Percentiles rank a stretch among this genome's conserved stretches.
Conservation (phyloP, 2,888 invertebrate species). For the Panorpa germanica region DNA sequence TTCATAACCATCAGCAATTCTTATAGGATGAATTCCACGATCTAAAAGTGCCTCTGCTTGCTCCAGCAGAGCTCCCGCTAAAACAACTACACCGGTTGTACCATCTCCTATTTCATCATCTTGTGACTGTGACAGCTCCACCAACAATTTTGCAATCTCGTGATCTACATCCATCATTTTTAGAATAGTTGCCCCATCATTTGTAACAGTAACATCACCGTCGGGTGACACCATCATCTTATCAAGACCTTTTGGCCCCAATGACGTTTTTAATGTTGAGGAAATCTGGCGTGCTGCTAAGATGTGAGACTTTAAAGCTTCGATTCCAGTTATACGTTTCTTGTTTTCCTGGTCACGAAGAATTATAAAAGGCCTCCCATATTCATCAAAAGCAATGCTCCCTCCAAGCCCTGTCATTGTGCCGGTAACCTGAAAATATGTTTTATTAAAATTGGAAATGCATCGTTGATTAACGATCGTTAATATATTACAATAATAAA, state of each 20-base stretch:
- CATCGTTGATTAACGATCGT: no score
- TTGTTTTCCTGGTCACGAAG: conserved; percentile 90
- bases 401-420: conserved; percentile 54
- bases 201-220: conserved; percentile 94
- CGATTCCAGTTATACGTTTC: conserved; percentile 83
- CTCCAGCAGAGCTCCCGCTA: conserved; percentile 74
- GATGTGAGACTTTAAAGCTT: conserved; percentile 93
- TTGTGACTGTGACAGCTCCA: conserved; percentile 94
- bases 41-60: conserved; percentile 86
- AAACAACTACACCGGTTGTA: conserved; percentile 90
- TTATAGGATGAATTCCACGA: conserved; percentile 95
- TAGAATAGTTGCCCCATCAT: conserved; percentile 98
- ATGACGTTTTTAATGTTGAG: conserved; percentile 71
- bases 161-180: conserved; percentile 99
- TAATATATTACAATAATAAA: no score
- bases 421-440: no score
- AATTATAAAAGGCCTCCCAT: conserved; percentile 94
- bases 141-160: conserved; percentile 94
- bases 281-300: conserved; percentile 90
- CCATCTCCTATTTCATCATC: conserved; percentile 99
- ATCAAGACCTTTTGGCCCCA: conserved; percentile 94
- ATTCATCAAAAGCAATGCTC: conserved; percentile 93
- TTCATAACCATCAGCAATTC: conserved; percentile 97
- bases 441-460: no score
- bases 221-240: conserved; percentile 96